Conservation (phyloP, 2,888 invertebrate species). For the Spodoptera exigua region DNA sequence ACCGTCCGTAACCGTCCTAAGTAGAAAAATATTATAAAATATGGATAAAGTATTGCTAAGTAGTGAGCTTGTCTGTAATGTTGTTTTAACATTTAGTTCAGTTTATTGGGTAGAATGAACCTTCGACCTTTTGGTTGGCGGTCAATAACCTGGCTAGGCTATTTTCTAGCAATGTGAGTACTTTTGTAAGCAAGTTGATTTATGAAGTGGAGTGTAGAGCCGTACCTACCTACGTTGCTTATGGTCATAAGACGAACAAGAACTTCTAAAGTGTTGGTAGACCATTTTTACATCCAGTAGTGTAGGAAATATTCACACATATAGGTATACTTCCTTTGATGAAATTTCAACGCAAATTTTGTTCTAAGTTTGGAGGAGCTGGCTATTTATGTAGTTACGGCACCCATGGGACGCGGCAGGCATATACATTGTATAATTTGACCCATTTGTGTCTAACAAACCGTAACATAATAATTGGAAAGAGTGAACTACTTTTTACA, state of each 20-base stretch:
- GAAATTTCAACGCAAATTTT: conserved; percentile 17
- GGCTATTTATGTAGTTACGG: conserved; percentile 25
- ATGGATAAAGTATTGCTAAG: no score
- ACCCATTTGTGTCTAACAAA: conserved; percentile 20
- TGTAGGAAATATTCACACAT: conserved; percentile 20
- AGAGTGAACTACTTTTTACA: conserved; percentile 20
- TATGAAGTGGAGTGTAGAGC: conserved; percentile 34
- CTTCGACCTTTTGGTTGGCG: conserved; percentile 47
- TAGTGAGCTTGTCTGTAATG: no score
- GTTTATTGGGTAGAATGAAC: conserved; percentile 23
- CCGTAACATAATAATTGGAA: conserved; percentile 15
- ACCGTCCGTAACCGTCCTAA: conserved; percentile 7
- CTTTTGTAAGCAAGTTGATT: conserved; percentile 28
- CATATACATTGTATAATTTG: conserved; percentile 11
- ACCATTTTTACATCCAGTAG: conserved; percentile 10
- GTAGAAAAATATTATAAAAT: no score
- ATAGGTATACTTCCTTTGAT: not conserved
- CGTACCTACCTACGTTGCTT: conserved; percentile 6
- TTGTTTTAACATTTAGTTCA: conserved; percentile 12
- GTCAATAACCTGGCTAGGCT: conserved; percentile 41
- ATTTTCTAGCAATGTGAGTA: conserved; percentile 28
- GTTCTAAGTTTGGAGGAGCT: conserved; percentile 11
- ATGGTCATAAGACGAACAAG: conserved; percentile 8
- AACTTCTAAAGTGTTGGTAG: conserved; percentile 6
- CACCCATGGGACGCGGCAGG: conserved; percentile 19